Percentiles rank a stretch among this genome's conserved stretches.
phyloP scores from a whole-genome alignment of 2,113 vertebrate species.

The Seriola aureovittata region DNA sequence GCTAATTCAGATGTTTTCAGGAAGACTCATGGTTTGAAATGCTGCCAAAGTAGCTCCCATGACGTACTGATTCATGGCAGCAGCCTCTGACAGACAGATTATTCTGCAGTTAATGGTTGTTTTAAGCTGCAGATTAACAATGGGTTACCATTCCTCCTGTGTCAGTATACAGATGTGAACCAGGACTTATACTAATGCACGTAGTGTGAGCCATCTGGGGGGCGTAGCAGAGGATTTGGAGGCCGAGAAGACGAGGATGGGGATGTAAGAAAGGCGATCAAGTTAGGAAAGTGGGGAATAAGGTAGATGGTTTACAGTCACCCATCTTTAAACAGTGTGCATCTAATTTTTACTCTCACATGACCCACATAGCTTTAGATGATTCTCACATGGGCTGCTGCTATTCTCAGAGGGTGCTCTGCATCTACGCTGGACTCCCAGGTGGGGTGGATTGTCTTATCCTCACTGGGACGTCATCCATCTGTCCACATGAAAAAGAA shows the following conservation, averaged over 20 bases:
- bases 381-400: constrained; percentile 33
- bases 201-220: constrained; percentile 69
- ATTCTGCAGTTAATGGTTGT: constrained; percentile 67
- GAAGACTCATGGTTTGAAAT: not conserved
- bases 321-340: not conserved
- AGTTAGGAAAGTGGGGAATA: constrained; percentile 2
- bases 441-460: constrained; percentile 65
- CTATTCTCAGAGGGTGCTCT: constrained; percentile 42
- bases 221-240: constrained; percentile 42
- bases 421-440: constrained; percentile 56
- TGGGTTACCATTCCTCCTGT: constrained; percentile 59
- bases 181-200: constrained; percentile 76
- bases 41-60: constrained; percentile 22
- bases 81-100: constrained; percentile 60
- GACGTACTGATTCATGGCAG: constrained; percentile 64
- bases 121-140: constrained; percentile 79
- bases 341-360: not conserved
- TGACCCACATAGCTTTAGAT: constrained; percentile 47
- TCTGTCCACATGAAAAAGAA: constrained; percentile 60
- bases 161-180: constrained; percentile 72
- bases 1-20: constrained; percentile 32
- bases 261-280: constrained; percentile 9
- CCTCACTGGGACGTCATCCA: constrained; percentile 68
- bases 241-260: constrained; percentile 17
- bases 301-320: constrained; percentile 14